Percentiles rank a stretch among this genome's conserved stretches.
phyloP scores from a whole-genome alignment of 2,113 vertebrate genomes.

The Sigmodon hispidus region DNA sequence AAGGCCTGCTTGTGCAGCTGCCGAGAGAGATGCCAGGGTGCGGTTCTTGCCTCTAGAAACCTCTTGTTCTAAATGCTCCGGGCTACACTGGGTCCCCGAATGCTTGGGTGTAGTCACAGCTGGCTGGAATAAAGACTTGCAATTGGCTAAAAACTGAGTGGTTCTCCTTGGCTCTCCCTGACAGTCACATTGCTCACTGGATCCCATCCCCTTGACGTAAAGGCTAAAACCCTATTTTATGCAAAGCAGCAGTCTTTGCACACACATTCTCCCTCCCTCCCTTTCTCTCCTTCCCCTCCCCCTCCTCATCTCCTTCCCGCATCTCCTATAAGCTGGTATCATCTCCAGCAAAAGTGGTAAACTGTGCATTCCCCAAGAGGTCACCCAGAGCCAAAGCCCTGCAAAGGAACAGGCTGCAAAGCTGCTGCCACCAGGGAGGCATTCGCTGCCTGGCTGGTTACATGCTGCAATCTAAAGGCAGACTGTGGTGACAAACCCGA shows the following conservation, averaged over 20 bases:
- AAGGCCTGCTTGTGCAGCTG: neutral
- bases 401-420: too few relatives aligned
- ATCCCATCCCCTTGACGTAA: neutral
- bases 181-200: neutral
- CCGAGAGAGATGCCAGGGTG: neutral
- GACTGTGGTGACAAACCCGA: rapidly evolving
- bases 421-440: too few relatives aligned
- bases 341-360: conserved; percentile 31
- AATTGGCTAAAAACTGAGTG: neutral
- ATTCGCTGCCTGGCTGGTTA: neutral
- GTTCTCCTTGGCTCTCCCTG: too few relatives aligned
- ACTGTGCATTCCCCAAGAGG: conserved; percentile 16
- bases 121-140: neutral
- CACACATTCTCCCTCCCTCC: neutral
- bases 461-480: rapidly evolving
- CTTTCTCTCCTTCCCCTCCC: rapidly evolving
- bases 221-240: conserved; percentile 22
- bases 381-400: neutral
- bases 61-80: neutral
- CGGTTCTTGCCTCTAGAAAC: neutral
- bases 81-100: neutral
- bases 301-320: neutral
- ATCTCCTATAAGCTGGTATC: neutral
- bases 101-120: neutral
- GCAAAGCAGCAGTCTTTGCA: neutral